Base-by-base conservation (phyloP, 2,888 invertebrate genomes). In the Hydroisotoma schaefferi region DNA sequence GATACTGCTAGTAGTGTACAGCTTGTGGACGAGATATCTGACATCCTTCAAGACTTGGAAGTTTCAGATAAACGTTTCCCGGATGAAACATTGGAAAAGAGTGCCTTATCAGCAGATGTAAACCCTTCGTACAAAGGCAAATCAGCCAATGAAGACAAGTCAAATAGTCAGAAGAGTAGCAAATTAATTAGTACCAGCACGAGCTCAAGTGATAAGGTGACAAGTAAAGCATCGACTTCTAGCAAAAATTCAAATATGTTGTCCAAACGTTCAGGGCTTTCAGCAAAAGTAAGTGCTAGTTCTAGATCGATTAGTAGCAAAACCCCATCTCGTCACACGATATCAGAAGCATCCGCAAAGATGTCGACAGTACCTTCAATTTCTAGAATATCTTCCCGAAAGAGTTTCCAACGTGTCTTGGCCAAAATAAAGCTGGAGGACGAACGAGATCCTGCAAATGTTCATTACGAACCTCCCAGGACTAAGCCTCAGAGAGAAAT, bases 401-500 rank as follows among this genome's bases (percentile, higher is more conserved):
- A 53, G 26, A 27, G 20, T 23, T 53, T 53, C 18, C 53, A 53
- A 38, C 37, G 15, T 4, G 18, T 33, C 4, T 26, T 53, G 20
- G 22, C 40, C 2, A 33, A 53, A 40, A 43, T 53, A 5, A 38
- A 53, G 18, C 27, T 53, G 3, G 3, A 37, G 3, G 52, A 37
- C 10, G 37, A 46, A 6, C 15, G 12, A 4, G 23, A 5, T 25
- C 8, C 6, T 20, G 5, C n/a, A 10, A 20, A 20, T 15, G 43
- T 15, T 18, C 12, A 22, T 3, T 23, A 46, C 25, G 46, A 6
- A 6, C 20, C 29, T 15, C 61, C 64, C 5, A 51, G 51, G 18
- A 57, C 57, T 2, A 55, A 58, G 1, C 53, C 61, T 28, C 64
- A 65, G 33, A 57, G 51, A 25, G 49, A 61, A n/a, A 65, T 65